phyloP scores from a whole-genome alignment of 2,888 invertebrate genomes.

The Noctuana brunneofusca region DNA sequence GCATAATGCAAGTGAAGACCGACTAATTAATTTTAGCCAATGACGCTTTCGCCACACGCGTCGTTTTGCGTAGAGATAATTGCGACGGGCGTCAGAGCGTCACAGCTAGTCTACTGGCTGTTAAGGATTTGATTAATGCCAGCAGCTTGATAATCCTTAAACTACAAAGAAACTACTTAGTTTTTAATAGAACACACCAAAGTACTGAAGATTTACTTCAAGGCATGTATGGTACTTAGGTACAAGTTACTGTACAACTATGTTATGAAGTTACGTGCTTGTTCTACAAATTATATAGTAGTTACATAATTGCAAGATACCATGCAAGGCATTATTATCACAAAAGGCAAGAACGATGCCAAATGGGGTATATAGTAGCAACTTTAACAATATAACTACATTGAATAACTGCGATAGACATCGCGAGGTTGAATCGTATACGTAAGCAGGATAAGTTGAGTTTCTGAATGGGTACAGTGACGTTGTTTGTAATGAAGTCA shows the following conservation, averaged over 20 bases:
- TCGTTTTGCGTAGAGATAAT: conserved; percentile 36
- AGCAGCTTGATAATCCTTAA: not conserved
- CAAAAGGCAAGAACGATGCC: conserved; percentile 9
- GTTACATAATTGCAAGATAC: conserved; percentile 1
- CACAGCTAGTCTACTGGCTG: not conserved
- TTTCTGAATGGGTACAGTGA: conserved; percentile 17
- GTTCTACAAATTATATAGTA: conserved; percentile 3
- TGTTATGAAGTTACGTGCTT: not conserved
- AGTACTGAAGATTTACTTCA: not conserved
- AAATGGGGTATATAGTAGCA: conserved; percentile 8
- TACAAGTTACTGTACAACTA: not conserved
- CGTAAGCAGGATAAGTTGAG: conserved; percentile 1
- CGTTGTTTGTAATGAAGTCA: conserved; percentile 17
- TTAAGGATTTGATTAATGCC: conserved; percentile 1
- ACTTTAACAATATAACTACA: conserved; percentile 14
- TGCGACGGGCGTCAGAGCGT: conserved; percentile 15
- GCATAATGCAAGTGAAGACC: conserved; percentile 37
- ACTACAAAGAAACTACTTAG: not conserved
- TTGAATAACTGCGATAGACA: conserved; percentile 9
- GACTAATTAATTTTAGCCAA: conserved; percentile 46
- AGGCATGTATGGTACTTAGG: not conserved
- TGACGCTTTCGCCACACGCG: conserved; percentile 56
- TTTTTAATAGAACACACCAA: not conserved
- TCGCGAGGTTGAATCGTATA: conserved; percentile 5
- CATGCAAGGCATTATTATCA: not conserved